Evolutionary conservation across 2,888 invertebrate genomes (phyloP).

Genomic region (Rhopalosiphum nymphaeae): DNA sequence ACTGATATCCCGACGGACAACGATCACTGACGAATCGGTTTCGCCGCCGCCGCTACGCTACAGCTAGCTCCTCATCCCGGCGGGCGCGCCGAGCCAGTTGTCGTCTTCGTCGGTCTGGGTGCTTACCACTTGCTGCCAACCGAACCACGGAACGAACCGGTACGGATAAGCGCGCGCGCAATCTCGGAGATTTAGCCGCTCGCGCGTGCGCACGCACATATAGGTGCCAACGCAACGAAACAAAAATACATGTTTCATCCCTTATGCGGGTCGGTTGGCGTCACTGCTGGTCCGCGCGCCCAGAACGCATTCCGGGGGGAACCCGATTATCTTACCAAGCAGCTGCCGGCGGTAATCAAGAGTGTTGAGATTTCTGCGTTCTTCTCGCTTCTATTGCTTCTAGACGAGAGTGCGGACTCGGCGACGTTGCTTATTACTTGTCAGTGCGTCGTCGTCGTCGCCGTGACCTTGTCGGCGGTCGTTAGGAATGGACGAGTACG

Average conservation of each 20-base stretch:
- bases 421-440: background rate
- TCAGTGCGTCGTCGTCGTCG: background rate
- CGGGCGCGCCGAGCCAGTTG: conserved; percentile 8
- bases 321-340: conserved; percentile 9
- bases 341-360: background rate
- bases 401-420: background rate
- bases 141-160: conserved; percentile 45
- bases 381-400: too few species aligned
- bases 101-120: background rate
- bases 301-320: conserved; percentile 15
- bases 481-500: background rate
- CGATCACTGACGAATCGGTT: background rate
- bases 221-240: conserved; percentile 27
- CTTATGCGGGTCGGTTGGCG: conserved; percentile 35
- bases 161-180: background rate
- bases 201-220: background rate
- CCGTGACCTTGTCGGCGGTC: conserved; percentile 19
- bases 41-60: background rate
- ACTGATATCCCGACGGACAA: background rate
- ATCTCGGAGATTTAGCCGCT: background rate
- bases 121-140: background rate
- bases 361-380: background rate
- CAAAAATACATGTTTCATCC: conserved; percentile 3
- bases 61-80: background rate
- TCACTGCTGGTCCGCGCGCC: conserved; percentile 5